Evolutionary conservation across 2,113 vertebrate species (phyloP), one percentile per base, ranked within the genome.

Genomic region (Nematolebias whitei): DNA sequence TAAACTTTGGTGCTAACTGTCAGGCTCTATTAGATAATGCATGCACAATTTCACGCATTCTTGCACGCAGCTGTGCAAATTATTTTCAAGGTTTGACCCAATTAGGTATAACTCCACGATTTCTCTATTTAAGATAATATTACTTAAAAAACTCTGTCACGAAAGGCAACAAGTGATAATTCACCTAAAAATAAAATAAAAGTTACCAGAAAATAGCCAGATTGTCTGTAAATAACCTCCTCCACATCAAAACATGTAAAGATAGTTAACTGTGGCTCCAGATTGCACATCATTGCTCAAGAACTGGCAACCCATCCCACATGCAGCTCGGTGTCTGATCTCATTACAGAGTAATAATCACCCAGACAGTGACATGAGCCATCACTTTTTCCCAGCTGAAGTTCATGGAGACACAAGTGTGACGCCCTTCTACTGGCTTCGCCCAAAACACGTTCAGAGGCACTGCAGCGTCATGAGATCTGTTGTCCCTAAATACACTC

Each of bases 371-470:
- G 55, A 80, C 38, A 54, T 51, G 32, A 5, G 47, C 16, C 23
- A 47, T 69, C 48, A 68, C 32, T 67, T 71, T 82, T 82, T 69
- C 77, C 77, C 43, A 1, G 15, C 55, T 23, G 9, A 51, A 49
- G 63, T 70, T 56, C 62, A 85, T 19, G 50, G 76, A 85, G 87
- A 91, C 39, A 51, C 35, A 51, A 78, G 66, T 6, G 13, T 22
- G 45, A 49, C 53, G 16, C 65, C 63, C 23, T 71, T 50, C 45
- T 63, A 76, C 80, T 14, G 55, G 71, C 76, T 70, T 68, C 71
- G 62, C 45, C 32, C 53, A 69, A 7, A 53, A 75, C 63, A 29
- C 4, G 60, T 85, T 75, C 61, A 4, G 24, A 61, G 63, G 49
- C 78, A 69, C 23, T 60, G 52, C 15, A 20, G 50, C 54, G 66